Evolutionary conservation across 2,113 vertebrate species (phyloP).

Genomic region (Corydoras sp.): DNA sequence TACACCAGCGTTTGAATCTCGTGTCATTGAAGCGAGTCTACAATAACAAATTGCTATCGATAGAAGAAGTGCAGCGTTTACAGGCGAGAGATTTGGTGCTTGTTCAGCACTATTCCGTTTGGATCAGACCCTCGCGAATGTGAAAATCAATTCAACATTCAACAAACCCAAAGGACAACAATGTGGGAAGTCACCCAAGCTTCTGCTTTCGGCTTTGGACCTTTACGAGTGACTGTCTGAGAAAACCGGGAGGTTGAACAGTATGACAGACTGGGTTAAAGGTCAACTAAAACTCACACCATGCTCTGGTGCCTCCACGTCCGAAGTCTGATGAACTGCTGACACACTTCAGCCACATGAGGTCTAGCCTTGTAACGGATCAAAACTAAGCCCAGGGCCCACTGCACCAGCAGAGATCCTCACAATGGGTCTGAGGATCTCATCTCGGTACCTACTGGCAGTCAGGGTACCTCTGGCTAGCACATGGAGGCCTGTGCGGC

Average conservation of each 20-base stretch:
- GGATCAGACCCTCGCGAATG: not conserved
- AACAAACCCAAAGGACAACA: not conserved
- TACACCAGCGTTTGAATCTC: no score
- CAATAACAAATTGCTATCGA: not conserved
- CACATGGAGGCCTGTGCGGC: no score
- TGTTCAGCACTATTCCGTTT: not conserved
- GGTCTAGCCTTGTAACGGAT: no score
- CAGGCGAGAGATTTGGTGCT: not conserved
- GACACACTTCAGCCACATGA: no score
- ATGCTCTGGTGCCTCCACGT: slow-evolving; percentile 45
- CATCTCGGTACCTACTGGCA: no score
- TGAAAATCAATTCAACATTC: not conserved
- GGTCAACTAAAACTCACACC: slow-evolving; percentile 44
- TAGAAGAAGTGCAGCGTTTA: not conserved
- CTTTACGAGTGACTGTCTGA: slow-evolving; percentile 45
- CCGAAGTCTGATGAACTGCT: slow-evolving; percentile 27
- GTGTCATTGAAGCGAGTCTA: not conserved
- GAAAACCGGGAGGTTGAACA: slow-evolving; percentile 16
- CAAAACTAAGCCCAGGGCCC: no score
- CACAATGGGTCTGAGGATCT: no score
- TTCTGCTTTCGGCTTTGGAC: slow-evolving; percentile 51
- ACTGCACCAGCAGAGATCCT: no score
- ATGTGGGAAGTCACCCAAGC: slow-evolving; percentile 48
- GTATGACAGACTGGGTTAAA: slow-evolving; percentile 10
- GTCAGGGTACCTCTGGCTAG: no score